Percentiles rank a stretch among this genome's conserved stretches.
Evolutionary conservation across 2,113 vertebrate species (phyloP).

Genomic region (Butorides virescens): DNA sequence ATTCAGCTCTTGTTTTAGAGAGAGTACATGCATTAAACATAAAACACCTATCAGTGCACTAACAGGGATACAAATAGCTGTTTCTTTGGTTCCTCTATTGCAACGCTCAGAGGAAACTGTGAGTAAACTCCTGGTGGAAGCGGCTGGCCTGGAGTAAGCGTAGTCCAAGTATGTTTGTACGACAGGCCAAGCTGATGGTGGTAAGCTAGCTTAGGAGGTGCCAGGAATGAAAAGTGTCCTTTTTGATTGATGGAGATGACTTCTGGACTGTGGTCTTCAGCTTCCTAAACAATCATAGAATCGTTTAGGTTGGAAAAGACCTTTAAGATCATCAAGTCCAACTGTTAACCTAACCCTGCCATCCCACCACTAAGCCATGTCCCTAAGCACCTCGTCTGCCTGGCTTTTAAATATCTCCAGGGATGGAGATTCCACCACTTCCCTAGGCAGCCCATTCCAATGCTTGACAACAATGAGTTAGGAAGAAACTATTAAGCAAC

Average conservation of each 20-base stretch:
- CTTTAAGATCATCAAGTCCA: no score
- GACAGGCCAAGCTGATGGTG: not conserved
- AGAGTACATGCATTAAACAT: not conserved
- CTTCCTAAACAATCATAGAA: not conserved
- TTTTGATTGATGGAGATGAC: not conserved
- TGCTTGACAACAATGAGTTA: not conserved
- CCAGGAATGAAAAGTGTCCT: not conserved
- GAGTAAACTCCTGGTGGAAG: not conserved
- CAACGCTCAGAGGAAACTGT: not conserved
- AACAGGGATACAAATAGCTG: not conserved
- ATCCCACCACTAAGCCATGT: no score
- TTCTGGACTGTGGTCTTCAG: not conserved
- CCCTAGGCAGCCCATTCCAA: no score
- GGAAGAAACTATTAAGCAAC: not conserved
- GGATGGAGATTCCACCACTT: no score
- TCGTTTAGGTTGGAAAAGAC: no score
- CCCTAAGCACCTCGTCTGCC: no score
- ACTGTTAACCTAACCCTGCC: no score
- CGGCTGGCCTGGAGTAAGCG: not conserved
- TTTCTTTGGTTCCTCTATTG: not conserved
- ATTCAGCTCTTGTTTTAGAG: not conserved
- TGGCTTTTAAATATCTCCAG: no score
- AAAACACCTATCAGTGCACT: not conserved
- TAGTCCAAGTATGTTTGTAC: not conserved
- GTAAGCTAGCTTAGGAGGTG: not conserved